Base-by-base conservation (phyloP, 2,113 vertebrate genomes). In the Benthochromis sp. region DNA sequence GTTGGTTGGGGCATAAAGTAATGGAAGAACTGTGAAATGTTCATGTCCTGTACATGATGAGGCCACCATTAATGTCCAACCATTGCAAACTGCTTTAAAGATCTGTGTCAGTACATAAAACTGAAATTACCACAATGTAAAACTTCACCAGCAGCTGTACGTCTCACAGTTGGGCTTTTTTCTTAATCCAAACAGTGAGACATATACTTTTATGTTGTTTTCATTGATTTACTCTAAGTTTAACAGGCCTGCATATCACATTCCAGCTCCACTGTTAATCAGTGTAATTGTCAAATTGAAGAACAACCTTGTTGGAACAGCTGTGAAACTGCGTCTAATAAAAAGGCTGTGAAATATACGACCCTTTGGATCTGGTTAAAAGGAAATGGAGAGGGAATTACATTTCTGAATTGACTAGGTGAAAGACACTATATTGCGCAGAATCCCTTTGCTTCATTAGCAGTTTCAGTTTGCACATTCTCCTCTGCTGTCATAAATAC, bases 151-250 rank as follows among this genome's bases (percentile, higher is more conserved):
- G 31, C 59, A 54, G n/a, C 53, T 54, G 16, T 36, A 53, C 6
- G 31, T 27, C 21, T 57, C 12, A 0, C 21, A 55, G 54, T 14
- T 61, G 0, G 34, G 0, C 11, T 38, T 66, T 69, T 40, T 40
- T 5, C 34, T 38, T 38, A 5, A n/a, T 21, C 34, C 57, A 61
- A 61, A 61, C 57, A 10, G 9, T 63, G 29, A 63, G 13, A 63
- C 29, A 7, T 11, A 66, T 19, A 36, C 31, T 21, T 21, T 21
- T 21, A 21, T 21, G 21, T 21, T 36, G 17, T 34, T 69, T 69
- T 40, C 11, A 24, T n/a, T 40, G 34, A 66, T n/a, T 66, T n/a
- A n/a, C 31, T 21, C 12, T 16, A 40, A 43, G 34, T 14, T 69
- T 69, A 8, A 40, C 63, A 69, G 11, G 38, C 66, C 2, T 71